Evolutionary conservation across 2,888 invertebrate genomes (phyloP).

Genomic region (Penaeus monodon): DNA sequence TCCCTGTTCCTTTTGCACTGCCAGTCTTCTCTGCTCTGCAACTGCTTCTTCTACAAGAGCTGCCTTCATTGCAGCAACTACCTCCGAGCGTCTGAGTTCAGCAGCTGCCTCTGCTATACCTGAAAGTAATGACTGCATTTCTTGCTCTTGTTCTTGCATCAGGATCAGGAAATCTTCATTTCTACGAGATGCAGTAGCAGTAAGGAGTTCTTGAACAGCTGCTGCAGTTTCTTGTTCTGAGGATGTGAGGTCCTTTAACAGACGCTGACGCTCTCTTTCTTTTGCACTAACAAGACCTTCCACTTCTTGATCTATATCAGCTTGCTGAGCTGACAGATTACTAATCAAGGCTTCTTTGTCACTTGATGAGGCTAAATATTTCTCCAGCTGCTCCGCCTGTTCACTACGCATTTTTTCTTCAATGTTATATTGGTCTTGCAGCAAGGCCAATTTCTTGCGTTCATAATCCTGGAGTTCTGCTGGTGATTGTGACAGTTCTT

Average conservation of each 20-base stretch:
- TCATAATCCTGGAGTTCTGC: conserved; percentile 55
- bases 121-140: conserved; percentile 45
- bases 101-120: conserved; percentile 53
- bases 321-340: conserved; percentile 49
- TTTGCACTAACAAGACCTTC: conserved; percentile 54
- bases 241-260: conserved; percentile 43
- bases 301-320: conserved; percentile 49
- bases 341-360: conserved; percentile 54
- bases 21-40: conserved; percentile 45
- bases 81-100: conserved; percentile 55
- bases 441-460: conserved; percentile 41
- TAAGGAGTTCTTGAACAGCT: conserved; percentile 49
- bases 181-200: conserved; percentile 33
- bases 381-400: conserved; percentile 54
- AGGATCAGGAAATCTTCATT: conserved; percentile 49
- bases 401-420: conserved; percentile 57
- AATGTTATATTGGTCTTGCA: conserved; percentile 51
- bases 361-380: conserved; percentile 38
- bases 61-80: conserved; percentile 58
- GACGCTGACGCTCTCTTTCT: conserved; percentile 40
- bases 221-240: conserved; percentile 48
- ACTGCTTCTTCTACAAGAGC: conserved; percentile 51
- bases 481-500: conserved; percentile 41
- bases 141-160: conserved; percentile 52
- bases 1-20: conserved; percentile 45